Percentiles rank a stretch among this genome's conserved stretches.
These are phyloP conservation scores for Thalassarche chlororhynchos DNA, from an alignment of 2,113 vertebrate species.

Conservation along the genomic window DNA sequence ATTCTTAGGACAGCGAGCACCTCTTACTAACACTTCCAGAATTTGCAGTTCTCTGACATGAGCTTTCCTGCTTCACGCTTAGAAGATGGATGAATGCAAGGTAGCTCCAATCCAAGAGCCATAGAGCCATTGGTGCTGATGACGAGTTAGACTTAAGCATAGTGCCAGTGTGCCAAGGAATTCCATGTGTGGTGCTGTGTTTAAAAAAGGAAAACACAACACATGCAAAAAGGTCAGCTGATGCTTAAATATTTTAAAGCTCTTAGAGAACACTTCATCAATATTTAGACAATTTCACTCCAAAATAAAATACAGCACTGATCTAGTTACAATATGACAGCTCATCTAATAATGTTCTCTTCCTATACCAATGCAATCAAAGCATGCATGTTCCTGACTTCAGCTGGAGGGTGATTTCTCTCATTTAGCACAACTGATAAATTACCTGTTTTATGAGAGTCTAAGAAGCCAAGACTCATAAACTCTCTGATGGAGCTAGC, in stretches of 20 bases:
- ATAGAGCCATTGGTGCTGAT: not conserved
- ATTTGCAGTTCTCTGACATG: not conserved
- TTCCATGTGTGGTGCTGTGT: not conserved
- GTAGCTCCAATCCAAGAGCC: not conserved
- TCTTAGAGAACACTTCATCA: not conserved
- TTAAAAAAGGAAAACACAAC: not conserved
- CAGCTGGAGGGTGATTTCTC: slow-evolving; percentile 25
- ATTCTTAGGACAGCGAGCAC: not conserved
- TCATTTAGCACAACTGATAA: slow-evolving; percentile 33
- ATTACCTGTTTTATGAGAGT: slow-evolving; percentile 9
- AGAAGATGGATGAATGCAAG: not conserved
- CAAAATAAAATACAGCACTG: not conserved
- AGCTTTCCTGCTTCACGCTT: not conserved
- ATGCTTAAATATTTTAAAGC: not conserved
- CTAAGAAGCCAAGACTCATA: slow-evolving; percentile 39
- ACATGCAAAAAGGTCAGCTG: not conserved
- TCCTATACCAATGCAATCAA: not conserved
- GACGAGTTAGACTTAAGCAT: rapidly evolving
- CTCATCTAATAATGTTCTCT: not conserved
- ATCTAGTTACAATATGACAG: not conserved
- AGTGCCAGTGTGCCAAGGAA: not conserved
- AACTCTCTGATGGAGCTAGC: not conserved
- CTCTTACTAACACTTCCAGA: not conserved
- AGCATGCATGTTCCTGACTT: not conserved
- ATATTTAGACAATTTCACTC: not conserved